These are phyloP conservation scores for Malurus splendens DNA, from an alignment of 2,797 vertebrate species.

Conservation along the genomic window DNA sequence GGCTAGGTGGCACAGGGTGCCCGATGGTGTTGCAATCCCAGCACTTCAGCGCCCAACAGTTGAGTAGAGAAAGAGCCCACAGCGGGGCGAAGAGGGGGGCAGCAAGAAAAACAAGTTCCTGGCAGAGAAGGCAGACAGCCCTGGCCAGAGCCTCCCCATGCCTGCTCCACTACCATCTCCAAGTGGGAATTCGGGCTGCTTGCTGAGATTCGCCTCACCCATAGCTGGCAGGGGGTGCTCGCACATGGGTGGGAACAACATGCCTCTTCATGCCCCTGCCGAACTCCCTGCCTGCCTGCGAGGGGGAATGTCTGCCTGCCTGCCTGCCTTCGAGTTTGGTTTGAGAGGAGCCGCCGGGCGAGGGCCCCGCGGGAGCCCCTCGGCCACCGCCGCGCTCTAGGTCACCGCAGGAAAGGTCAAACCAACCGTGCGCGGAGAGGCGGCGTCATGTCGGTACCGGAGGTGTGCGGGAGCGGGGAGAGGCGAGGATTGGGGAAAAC, in stretches of 20 bases:
- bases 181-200: neutral
- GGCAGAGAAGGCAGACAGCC: neutral
- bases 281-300: neutral
- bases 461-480: neutral
- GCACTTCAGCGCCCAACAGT: neutral
- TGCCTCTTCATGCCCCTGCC: slow-evolving; percentile 19
- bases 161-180: neutral
- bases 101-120: neutral
- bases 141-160: neutral
- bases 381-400: neutral
- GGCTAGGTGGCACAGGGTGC: neutral
- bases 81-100: neutral
- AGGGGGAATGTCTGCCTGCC: neutral
- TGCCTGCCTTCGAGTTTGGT: neutral
- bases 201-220: neutral
- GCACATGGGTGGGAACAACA: neutral
- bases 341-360: neutral
- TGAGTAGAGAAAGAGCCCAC: neutral
- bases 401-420: slow-evolving; percentile 40
- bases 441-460: neutral
- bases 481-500: neutral
- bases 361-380: neutral
- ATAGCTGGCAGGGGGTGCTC: neutral
- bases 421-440: neutral
- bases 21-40: neutral